These are phyloP conservation scores for Drosophila paranaensis DNA, from an alignment of 2,888 invertebrate species.

Conservation along the genomic window DNA sequence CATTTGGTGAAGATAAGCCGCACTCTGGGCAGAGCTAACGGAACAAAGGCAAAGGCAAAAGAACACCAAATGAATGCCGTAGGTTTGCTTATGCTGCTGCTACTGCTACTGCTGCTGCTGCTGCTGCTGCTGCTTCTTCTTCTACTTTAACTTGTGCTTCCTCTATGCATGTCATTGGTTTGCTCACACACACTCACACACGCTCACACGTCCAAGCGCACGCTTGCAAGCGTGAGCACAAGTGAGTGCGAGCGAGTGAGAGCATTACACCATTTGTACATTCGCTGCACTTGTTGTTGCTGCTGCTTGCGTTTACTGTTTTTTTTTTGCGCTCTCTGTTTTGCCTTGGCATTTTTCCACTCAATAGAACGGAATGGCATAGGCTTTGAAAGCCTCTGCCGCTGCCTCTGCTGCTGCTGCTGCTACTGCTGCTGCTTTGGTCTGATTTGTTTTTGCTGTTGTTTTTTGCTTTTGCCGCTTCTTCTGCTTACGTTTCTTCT, in stretches of 20 bases:
- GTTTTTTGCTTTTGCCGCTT: slow-evolving; percentile 12
- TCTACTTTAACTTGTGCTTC: slow-evolving; percentile 11
- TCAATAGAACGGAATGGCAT: slow-evolving; percentile 61
- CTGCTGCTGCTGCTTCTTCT: slow-evolving; percentile 4
- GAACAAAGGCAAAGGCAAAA: slow-evolving; percentile 19
- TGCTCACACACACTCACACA: slow-evolving; percentile 21
- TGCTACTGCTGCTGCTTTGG: slow-evolving; percentile 5
- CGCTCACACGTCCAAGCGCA: background rate
- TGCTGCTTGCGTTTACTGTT: slow-evolving; percentile 11
- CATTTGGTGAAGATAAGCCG: slow-evolving; percentile 50
- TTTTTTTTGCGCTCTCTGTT: slow-evolving; percentile 14
- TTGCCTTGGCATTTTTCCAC: slow-evolving; percentile 63
- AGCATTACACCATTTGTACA: slow-evolving; percentile 19
- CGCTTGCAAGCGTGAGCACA: background rate
- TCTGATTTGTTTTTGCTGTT: slow-evolving; percentile 14
- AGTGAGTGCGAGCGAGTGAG: background rate
- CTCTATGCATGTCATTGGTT: slow-evolving; percentile 31
- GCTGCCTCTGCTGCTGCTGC: background rate
- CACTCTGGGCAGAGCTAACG: slow-evolving; percentile 18
- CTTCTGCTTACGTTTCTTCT: slow-evolving; percentile 31
- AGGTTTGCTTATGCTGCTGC: slow-evolving; percentile 16
- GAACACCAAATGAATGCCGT: slow-evolving; percentile 13
- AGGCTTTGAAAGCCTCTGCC: slow-evolving; percentile 40
- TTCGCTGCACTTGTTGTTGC: slow-evolving; percentile 32
- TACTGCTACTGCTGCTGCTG: slow-evolving; percentile 5